phyloP scores from a whole-genome alignment of 2,888 invertebrate genomes.

The Plebejus anna region DNA sequence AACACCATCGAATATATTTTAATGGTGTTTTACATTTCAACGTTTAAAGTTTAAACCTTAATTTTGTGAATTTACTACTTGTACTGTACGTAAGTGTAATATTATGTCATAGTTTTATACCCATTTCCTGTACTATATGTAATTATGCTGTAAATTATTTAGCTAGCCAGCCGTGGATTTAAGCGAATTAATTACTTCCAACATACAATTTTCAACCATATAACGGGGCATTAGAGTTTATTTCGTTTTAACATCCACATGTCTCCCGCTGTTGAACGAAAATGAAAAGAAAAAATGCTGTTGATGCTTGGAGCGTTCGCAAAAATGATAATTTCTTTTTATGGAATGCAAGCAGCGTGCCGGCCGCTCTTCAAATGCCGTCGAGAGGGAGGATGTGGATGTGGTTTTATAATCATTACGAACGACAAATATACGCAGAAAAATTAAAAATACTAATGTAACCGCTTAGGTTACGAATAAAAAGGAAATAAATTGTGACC shows the following conservation, averaged over 20 bases:
- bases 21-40: no score
- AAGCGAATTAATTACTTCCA: conserved; percentile 5
- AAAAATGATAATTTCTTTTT: conserved; percentile 18
- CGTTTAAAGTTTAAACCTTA: no score
- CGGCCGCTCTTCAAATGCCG: neutral
- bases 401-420: neutral
- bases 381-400: neutral
- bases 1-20: no score
- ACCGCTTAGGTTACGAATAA: no score
- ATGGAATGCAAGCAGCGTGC: neutral
- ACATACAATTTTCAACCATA: neutral
- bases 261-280: conserved; percentile 5
- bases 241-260: neutral
- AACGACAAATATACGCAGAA: neutral
- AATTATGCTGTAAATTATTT: conserved; percentile 21
- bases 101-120: neutral
- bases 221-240: neutral
- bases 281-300: conserved; percentile 4
- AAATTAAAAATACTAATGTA: neutral
- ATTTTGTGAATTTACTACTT: no score
- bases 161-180: conserved; percentile 23
- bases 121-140: neutral
- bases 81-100: neutral
- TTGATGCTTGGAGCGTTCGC: conserved; percentile 14
- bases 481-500: no score